These are phyloP conservation scores for Meandrusa payeni DNA, from an alignment of 2,888 invertebrate species.

Conservation along the genomic window DNA sequence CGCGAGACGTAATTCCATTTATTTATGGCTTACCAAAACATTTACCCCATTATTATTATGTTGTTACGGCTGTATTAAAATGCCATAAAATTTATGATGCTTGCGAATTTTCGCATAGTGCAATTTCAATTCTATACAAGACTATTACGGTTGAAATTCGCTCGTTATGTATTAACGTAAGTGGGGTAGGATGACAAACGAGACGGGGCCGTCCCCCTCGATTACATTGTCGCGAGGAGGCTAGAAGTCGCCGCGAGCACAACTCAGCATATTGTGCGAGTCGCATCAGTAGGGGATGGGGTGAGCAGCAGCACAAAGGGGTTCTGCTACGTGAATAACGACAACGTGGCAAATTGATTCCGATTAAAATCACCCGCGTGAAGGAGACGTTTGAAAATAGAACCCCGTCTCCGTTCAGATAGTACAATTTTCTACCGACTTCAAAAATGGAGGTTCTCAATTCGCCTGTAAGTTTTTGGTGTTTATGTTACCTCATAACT, in stretches of 20 bases:
- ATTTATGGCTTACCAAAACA: conserved; percentile 80
- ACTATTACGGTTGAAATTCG: conserved; percentile 32
- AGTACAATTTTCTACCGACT: no score
- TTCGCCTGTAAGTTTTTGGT: no score
- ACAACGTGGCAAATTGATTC: conserved; percentile 72
- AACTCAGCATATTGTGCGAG: conserved; percentile 72
- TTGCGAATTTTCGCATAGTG: conserved; percentile 43
- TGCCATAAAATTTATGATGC: conserved; percentile 77
- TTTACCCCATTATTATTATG: conserved; percentile 78
- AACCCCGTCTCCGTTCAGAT: no score
- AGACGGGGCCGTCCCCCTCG: conserved; percentile 63
- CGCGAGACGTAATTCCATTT: conserved; percentile 62
- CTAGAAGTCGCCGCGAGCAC: conserved; percentile 66
- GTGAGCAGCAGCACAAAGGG: conserved; percentile 49
- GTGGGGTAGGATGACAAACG: conserved; percentile 68
- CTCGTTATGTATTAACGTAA: conserved; percentile 28
- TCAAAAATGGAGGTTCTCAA: no score
- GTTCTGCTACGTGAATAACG: conserved; percentile 49
- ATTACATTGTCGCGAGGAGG: conserved; percentile 64
- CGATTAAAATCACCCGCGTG: conserved; percentile 42
- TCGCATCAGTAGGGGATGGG: conserved; percentile 40
- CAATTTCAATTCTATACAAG: conserved; percentile 30
- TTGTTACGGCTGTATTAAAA: conserved; percentile 78
- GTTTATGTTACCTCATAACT: no score
- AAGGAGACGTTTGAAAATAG: conserved; percentile 42